A percentile compares a stretch with the other conserved stretches of the same genome.
Conservation (phyloP, 2,113 vertebrate species). For the Paratilapia polleni region DNA sequence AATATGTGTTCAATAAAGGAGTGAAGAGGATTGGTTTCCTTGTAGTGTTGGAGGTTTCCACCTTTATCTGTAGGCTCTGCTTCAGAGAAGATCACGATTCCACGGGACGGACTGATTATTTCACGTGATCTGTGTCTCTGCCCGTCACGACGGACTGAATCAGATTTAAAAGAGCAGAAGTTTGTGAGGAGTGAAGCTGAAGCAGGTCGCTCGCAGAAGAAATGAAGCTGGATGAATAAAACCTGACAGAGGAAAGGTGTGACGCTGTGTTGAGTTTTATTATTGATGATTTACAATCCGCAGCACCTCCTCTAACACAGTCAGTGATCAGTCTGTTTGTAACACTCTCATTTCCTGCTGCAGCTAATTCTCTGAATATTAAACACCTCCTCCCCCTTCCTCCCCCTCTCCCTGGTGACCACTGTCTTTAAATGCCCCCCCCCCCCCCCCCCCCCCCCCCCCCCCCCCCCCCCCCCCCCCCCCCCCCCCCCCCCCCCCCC, state of each 20-base stretch:
- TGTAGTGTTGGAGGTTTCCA: background rate
- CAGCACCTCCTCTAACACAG: background rate
- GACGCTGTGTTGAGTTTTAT: no score
- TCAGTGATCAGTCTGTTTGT: background rate
- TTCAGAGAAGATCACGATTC: background rate
- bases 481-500: background rate
- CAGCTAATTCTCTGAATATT: slow-evolving; percentile 59
- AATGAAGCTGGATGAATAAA: background rate
- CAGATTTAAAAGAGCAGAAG: background rate
- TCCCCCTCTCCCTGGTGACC: slow-evolving; percentile 41
- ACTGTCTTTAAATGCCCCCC: slow-evolving; percentile 39
- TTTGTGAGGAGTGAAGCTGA: background rate
- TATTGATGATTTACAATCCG: background rate
- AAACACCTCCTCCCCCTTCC: slow-evolving; percentile 14
- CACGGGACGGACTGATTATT: background rate
- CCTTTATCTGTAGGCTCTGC: background rate
- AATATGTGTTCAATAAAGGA: background rate
- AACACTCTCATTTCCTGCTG: slow-evolving; percentile 21
- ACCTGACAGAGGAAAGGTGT: no score
- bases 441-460: background rate
- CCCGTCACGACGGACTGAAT: background rate
- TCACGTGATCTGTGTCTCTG: background rate
- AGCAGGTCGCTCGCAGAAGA: no score
- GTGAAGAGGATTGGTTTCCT: background rate
- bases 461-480: background rate